phyloP scores from a whole-genome alignment of 2,888 invertebrate genomes.

The Nephrocerus scutellatus region DNA sequence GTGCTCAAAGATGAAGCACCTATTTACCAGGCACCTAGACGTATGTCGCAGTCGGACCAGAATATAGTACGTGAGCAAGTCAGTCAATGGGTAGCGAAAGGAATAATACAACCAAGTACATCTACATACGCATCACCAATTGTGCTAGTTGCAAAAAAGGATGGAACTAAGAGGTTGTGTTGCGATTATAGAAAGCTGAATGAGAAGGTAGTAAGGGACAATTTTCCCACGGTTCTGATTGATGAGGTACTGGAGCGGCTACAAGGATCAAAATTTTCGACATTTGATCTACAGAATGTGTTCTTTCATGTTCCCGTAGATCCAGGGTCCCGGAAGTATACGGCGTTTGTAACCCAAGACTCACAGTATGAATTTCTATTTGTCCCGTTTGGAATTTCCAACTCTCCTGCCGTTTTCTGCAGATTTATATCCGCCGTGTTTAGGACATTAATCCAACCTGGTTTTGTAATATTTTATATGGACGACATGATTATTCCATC shows the following conservation, averaged over 20 bases:
- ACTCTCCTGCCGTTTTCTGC: conserved; percentile 33
- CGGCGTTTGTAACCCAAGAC: conserved; percentile 38
- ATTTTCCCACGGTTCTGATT: conserved; percentile 17
- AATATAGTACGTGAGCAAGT: conserved; percentile 26
- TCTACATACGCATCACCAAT: conserved; percentile 31
- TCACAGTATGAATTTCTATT: conserved; percentile 40
- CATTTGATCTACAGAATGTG: conserved; percentile 1
- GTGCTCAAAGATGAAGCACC: conserved; percentile 5
- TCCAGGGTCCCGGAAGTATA: conserved; percentile 25
- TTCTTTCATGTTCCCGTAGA: not conserved
- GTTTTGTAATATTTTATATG: conserved; percentile 5
- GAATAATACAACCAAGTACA: conserved; percentile 29
- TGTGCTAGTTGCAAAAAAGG: conserved; percentile 23
- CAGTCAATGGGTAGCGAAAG: conserved; percentile 29
- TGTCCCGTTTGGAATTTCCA: conserved; percentile 36
- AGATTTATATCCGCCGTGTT: conserved; percentile 16
- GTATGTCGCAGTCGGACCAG: conserved; percentile 9
- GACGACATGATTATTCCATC: conserved; percentile 11
- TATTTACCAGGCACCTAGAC: conserved; percentile 6
- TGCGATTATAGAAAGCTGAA: conserved; percentile 34
- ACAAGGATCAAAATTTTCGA: conserved; percentile 5
- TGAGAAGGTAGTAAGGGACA: conserved; percentile 14
- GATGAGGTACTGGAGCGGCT: conserved; percentile 17
- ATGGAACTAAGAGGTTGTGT: conserved; percentile 26
- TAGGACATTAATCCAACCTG: conserved; percentile 1